Percentiles rank a stretch among this genome's conserved stretches.
These are phyloP conservation scores for Pterocles burchelli DNA, from an alignment of 2,113 vertebrate species.

Conservation along the genomic window DNA sequence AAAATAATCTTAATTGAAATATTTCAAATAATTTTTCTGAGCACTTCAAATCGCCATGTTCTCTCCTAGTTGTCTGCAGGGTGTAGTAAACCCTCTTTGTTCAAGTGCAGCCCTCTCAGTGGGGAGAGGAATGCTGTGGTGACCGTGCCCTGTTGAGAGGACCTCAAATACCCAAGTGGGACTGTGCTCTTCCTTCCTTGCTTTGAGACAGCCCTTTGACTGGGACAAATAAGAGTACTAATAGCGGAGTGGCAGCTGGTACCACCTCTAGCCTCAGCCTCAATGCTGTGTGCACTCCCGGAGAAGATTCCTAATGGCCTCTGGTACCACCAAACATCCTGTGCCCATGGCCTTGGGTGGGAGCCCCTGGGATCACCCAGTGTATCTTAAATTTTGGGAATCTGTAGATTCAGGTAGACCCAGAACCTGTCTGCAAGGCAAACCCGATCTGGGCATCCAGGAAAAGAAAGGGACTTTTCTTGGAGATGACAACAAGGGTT, in stretches of 20 bases:
- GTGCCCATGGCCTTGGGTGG: neutral
- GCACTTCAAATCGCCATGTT: neutral
- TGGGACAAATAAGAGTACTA: neutral
- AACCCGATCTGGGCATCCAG: neutral
- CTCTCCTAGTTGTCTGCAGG: neutral
- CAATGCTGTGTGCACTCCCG: rapidly evolving
- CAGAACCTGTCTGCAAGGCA: neutral
- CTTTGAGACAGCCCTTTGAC: neutral
- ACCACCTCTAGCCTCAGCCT: neutral
- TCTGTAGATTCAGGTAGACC: neutral
- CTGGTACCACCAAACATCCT: neutral
- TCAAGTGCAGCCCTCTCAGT: neutral
- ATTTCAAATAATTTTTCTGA: neutral
- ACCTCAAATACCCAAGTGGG: neutral
- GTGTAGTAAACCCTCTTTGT: neutral
- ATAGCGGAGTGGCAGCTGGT: neutral
- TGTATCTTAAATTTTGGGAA: neutral
- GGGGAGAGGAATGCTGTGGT: neutral
- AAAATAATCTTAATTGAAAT: neutral
- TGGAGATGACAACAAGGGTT: neutral
- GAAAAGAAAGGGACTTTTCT: neutral
- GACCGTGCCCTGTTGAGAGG: neutral
- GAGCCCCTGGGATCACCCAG: neutral
- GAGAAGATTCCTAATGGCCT: neutral
- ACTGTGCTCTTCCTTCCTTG: neutral